phyloP scores from a whole-genome alignment of 2,113 vertebrate species.

The Phasianus colchicus region DNA sequence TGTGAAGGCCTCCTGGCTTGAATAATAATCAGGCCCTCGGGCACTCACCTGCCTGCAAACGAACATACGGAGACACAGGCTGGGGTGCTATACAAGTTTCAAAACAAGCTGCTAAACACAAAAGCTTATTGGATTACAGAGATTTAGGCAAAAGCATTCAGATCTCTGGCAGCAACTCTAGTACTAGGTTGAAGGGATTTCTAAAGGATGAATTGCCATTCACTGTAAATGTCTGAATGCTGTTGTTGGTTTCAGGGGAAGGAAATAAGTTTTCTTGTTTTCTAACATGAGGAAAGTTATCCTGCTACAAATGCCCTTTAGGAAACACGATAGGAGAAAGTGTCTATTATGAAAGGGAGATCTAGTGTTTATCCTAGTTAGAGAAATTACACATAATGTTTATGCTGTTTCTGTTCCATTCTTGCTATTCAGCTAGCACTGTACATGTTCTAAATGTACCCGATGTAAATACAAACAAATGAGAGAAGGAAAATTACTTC shows the following conservation, averaged over 20 bases:
- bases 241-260: neutral
- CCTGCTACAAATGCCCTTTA: neutral
- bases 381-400: neutral
- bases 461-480: neutral
- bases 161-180: slow-evolving; percentile 74
- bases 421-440: neutral
- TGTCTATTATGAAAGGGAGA: neutral
- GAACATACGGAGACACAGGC: slow-evolving; percentile 77
- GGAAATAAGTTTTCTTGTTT: neutral
- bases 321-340: neutral
- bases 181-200: slow-evolving; percentile 67
- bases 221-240: slow-evolving; percentile 52
- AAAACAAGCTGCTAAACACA: slow-evolving; percentile 88
- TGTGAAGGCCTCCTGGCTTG: slow-evolving; percentile 79
- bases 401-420: neutral
- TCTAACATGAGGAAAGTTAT: neutral
- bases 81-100: slow-evolving; percentile 82
- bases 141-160: slow-evolving; percentile 82
- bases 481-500: neutral
- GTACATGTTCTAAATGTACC: neutral
- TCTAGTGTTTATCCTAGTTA: neutral
- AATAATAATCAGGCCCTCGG: slow-evolving; percentile 84
- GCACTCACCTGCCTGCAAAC: slow-evolving; percentile 87
- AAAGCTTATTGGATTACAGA: slow-evolving; percentile 91
- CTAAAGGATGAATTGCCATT: slow-evolving; percentile 51